Conservation (phyloP, 2,888 invertebrate genomes). For the Idaea aversata region DNA sequence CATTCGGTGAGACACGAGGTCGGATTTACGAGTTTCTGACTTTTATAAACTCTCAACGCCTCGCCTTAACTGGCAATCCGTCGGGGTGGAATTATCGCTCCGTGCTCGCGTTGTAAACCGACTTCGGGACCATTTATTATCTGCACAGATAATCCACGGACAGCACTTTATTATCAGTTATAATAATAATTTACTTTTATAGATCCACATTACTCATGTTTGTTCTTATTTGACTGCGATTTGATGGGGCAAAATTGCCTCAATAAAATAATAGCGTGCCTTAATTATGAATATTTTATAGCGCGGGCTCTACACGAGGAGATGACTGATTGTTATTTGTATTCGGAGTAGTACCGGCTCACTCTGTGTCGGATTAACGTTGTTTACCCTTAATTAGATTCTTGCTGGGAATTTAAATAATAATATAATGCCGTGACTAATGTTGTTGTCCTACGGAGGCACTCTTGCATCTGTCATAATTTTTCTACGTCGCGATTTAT, state of each 20-base stretch:
- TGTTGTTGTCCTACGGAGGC: slow-evolving; percentile 48
- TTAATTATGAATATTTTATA: slow-evolving; percentile 56
- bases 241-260: slow-evolving; percentile 67
- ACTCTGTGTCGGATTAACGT: slow-evolving; percentile 51
- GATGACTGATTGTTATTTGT: slow-evolving; percentile 48
- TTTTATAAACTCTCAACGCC: slow-evolving; percentile 72
- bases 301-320: slow-evolving; percentile 29
- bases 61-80: slow-evolving; percentile 70
- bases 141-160: slow-evolving; percentile 72
- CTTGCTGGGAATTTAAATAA: slow-evolving; percentile 59
- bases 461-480: slow-evolving; percentile 74
- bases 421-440: slow-evolving; percentile 73
- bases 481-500: slow-evolving; percentile 78
- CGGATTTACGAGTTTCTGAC: slow-evolving; percentile 73
- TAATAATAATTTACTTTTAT: slow-evolving; percentile 79
- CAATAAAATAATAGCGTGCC: slow-evolving; percentile 65
- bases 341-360: slow-evolving; percentile 39
- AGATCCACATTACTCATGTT: slow-evolving; percentile 76
- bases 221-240: slow-evolving; percentile 75
- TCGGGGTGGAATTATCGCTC: slow-evolving; percentile 65
- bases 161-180: slow-evolving; percentile 79
- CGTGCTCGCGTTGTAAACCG: slow-evolving; percentile 63
- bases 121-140: slow-evolving; percentile 70
- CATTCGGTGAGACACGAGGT: slow-evolving; percentile 42
- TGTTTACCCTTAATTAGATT: slow-evolving; percentile 64